Evolutionary conservation across 2,797 vertebrate species (phyloP).

Genomic region (Gobio occitaniae): DNA sequence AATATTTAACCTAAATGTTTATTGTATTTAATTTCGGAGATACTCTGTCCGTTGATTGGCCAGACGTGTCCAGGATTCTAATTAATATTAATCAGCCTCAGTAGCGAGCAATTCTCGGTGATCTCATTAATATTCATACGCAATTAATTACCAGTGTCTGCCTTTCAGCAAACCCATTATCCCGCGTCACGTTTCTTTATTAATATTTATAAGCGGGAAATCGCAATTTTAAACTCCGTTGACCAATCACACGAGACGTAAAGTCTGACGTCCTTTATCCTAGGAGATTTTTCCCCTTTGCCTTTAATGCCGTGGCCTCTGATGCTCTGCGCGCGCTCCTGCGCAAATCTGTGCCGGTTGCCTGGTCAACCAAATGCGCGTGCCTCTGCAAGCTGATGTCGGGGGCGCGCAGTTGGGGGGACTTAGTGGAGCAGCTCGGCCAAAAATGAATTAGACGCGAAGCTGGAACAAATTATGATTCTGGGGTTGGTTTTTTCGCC

Average conservation of each 20-base stretch:
- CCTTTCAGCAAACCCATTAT: background rate
- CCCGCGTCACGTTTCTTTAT: background rate
- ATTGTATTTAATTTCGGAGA: background rate
- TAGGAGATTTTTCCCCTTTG: slow-evolving; percentile 42
- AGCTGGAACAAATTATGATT: slow-evolving; percentile 35
- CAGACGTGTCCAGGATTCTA: background rate
- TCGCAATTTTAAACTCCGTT: background rate
- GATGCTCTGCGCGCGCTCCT: slow-evolving; percentile 48
- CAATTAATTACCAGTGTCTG: background rate
- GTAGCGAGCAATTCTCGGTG: background rate
- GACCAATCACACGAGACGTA: slow-evolving; percentile 16
- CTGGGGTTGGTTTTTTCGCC: slow-evolving; percentile 21
- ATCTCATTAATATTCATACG: background rate
- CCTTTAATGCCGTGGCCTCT: slow-evolving; percentile 37
- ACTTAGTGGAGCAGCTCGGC: slow-evolving; percentile 40
- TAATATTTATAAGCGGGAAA: background rate
- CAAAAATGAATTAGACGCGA: slow-evolving; percentile 48
- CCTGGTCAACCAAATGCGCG: slow-evolving; percentile 47
- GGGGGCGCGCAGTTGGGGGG: slow-evolving; percentile 57
- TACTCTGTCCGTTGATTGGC: background rate
- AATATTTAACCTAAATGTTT: background rate
- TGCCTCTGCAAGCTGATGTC: slow-evolving; percentile 36
- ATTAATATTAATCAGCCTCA: background rate
- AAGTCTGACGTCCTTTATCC: slow-evolving; percentile 46
- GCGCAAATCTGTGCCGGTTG: slow-evolving; percentile 54